phyloP scores from a whole-genome alignment of 2,888 invertebrate genomes.

The Chromoteleia sp. region DNA sequence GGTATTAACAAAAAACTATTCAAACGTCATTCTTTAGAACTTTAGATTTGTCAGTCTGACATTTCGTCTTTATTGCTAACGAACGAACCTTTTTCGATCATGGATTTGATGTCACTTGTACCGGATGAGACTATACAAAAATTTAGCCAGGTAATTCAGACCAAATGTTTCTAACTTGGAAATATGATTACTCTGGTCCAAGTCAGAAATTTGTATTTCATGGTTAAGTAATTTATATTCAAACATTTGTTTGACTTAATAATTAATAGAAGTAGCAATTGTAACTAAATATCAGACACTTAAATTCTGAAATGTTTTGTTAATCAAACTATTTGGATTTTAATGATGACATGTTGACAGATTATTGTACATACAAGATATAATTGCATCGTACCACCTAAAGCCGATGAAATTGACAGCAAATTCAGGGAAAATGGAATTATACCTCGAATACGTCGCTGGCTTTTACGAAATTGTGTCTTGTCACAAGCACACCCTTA shows the following conservation, averaged over 20 bases:
- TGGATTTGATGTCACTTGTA: slow-evolving; percentile 47
- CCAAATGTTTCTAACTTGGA: not conserved
- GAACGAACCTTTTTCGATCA: slow-evolving; percentile 21
- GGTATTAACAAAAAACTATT: no score
- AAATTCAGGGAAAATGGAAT: slow-evolving; percentile 13
- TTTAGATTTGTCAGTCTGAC: no score
- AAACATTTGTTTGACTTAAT: no score
- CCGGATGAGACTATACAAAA: not conserved
- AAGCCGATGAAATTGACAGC: slow-evolving; percentile 30
- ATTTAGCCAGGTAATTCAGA: slow-evolving; percentile 14
- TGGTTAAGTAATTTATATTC: no score
- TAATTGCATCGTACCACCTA: slow-evolving; percentile 31
- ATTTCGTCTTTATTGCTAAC: not conserved
- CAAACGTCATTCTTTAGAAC: not conserved
- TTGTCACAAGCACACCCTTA: slow-evolving; percentile 75
- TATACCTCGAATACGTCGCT: slow-evolving; percentile 27
- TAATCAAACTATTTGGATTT: not conserved
- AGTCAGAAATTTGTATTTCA: not conserved
- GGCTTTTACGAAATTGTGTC: slow-evolving; percentile 60
- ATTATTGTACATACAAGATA: slow-evolving; percentile 45
- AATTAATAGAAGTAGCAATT: not conserved
- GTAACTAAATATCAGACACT: no score
- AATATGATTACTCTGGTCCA: not conserved
- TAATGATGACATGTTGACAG: slow-evolving; percentile 8
- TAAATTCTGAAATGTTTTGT: not conserved